Evolutionary conservation across 2,797 vertebrate genomes (phyloP), one percentile per base, ranked within the genome.

Genomic region (Tragopan temminckii): DNA sequence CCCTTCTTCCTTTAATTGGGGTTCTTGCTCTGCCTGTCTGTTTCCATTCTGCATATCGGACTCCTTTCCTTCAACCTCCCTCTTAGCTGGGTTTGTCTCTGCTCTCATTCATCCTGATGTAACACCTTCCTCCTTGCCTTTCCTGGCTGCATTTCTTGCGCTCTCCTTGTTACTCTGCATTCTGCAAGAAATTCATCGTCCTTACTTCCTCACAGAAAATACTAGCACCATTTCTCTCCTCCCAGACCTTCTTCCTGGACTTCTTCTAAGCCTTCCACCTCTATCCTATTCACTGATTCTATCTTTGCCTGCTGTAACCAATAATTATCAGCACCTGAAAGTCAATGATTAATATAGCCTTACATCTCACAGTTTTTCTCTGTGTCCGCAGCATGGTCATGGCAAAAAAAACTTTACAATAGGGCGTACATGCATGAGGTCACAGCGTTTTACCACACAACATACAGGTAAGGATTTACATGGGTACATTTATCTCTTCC

Each of bases 81-180:
- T 23, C 61, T 24, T 46, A 67, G 59, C 23, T 71, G 80, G 71
- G 29, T 64, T 86, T 61, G 61, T 84, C 55, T 93, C 75, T 81
- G 63, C 42, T 88, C 69, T 91, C 85, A 24, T n/a, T 36, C 11
- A 3, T 18, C 11, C 66, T 27, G 20, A 63, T 11, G 25, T n/a
- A 88, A 78, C 50, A 38, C n/a, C 77, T 81, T 46, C 38, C 38
- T 75, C 42, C 52, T 53, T 16, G 36, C 64, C 58, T 70, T 72
- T 88, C 31, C 77, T 88, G 69, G 16, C 14, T 31, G 15, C 31
- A 10, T 29, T 35, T 38, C n/a, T 84, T 76, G 58, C 62, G 36
- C 52, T 79, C 31, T 74, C 59, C 61, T 50, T 31, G 13, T 43
- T 79, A 59, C 36, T 27, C 27, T 52, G 31, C 31, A 45, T 59